Evolutionary conservation across 2,888 invertebrate species (phyloP).

Genomic region (Cyaniris semiargus): DNA sequence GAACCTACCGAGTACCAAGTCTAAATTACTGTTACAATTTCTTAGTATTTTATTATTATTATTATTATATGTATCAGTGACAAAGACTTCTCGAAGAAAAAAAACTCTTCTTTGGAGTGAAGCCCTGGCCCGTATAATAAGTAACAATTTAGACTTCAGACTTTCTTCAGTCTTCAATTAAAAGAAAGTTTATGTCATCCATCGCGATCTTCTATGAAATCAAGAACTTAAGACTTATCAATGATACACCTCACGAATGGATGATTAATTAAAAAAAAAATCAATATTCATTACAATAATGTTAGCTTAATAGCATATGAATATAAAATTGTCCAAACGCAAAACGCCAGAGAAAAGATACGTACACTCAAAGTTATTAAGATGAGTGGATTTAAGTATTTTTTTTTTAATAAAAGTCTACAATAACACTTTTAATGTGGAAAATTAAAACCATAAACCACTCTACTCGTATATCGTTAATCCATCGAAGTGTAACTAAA

Average conservation of each 20-base stretch:
- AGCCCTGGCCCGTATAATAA: too few species aligned
- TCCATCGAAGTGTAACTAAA: conserved; percentile 4
- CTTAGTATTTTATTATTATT: not conserved
- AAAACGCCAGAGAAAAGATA: not conserved
- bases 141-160: too few species aligned
- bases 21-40: not conserved
- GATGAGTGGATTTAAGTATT: not conserved
- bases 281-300: too few species aligned
- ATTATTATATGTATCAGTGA: too few species aligned
- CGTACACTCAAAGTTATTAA: not conserved
- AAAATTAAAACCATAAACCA: not conserved
- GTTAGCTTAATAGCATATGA: too few species aligned
- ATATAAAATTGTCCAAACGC: too few species aligned
- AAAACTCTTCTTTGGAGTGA: too few species aligned
- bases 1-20: conserved; percentile 46
- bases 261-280: not conserved
- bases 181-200: not conserved
- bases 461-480: not conserved
- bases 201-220: not conserved
- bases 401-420: not conserved
- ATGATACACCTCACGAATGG: not conserved
- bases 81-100: too few species aligned
- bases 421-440: not conserved
- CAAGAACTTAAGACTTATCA: too few species aligned
- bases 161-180: not conserved